These are phyloP conservation scores for Pocillopora grandis DNA, from an alignment of 92 coral and sea anemone genomes.

Conservation along the genomic window DNA sequence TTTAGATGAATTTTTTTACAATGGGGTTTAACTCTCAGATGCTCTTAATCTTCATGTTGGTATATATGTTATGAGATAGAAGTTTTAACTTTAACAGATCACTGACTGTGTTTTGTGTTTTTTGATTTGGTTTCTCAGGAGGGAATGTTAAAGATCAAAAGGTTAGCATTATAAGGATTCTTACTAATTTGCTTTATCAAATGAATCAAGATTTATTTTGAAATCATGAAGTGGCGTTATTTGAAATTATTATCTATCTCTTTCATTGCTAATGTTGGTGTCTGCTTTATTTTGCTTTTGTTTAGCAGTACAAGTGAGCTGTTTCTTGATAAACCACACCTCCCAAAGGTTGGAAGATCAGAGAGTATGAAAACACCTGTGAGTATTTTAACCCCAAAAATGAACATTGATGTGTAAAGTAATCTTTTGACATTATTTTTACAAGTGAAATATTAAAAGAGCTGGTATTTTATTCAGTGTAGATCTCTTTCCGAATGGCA, in stretches of 20 bases:
- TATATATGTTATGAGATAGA: too few relatives aligned
- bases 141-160: conserved; percentile 2
- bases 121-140: not conserved
- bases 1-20: too few relatives aligned
- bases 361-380: conserved; percentile 88
- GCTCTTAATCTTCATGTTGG: too few relatives aligned
- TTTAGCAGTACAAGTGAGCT: conserved; percentile 60
- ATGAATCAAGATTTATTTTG: not conserved
- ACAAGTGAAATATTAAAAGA: not conserved
- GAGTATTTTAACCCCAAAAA: conserved; percentile 18
- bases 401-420: not conserved
- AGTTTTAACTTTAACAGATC: too few relatives aligned
- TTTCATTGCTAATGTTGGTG: too few relatives aligned
- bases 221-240: not conserved
- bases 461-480: too few relatives aligned
- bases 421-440: not conserved
- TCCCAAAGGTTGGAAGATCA: conserved; percentile 73
- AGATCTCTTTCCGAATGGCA: too few relatives aligned
- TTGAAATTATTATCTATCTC: not conserved
- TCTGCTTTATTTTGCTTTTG: too few relatives aligned
- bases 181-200: not conserved
- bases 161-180: not conserved
- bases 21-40: too few relatives aligned
- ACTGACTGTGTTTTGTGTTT: not conserved
- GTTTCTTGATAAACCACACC: conserved; percentile 52